A percentile compares a stretch with the other conserved stretches of the same genome.
Evolutionary conservation across 2,113 vertebrate species (phyloP).

Genomic region (Ploceus nigricollis): DNA sequence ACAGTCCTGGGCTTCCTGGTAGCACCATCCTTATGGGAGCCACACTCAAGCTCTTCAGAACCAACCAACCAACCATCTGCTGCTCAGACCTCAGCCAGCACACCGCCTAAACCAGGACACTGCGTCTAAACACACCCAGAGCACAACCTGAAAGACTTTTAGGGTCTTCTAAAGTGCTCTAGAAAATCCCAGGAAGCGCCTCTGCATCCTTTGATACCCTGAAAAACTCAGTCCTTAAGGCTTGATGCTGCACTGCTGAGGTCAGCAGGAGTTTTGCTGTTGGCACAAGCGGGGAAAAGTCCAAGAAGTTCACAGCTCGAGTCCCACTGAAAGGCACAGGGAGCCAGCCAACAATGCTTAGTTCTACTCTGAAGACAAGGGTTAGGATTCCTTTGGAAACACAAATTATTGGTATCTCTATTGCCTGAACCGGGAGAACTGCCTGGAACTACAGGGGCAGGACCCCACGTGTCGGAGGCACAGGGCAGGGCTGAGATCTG

Average conservation of each 20-base stretch:
- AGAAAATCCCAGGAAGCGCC: neutral
- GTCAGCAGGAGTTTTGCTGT: neutral
- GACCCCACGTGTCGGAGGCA: neutral
- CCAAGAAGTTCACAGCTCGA: neutral
- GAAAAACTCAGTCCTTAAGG: neutral
- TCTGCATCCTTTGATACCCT: neutral
- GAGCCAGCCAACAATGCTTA: neutral
- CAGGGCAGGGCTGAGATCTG: neutral
- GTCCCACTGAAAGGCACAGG: neutral
- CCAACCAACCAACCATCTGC: neutral
- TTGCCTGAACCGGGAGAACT: neutral
- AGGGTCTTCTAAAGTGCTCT: neutral
- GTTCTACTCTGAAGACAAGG: neutral
- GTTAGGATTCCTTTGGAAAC: neutral
- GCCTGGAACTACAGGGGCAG: neutral
- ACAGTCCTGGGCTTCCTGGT: fast-evolving
- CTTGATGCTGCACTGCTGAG: neutral
- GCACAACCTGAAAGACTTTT: neutral
- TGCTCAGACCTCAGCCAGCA: neutral
- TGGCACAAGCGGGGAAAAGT: neutral
- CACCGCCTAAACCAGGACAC: neutral
- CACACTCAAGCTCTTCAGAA: neutral
- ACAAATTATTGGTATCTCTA: neutral
- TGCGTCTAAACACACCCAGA: neutral
- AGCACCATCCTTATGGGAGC: neutral